Evolutionary conservation across 1,140 invertebrate genomes (phyloP).

Genomic region (Doryteuthis pealeii): DNA sequence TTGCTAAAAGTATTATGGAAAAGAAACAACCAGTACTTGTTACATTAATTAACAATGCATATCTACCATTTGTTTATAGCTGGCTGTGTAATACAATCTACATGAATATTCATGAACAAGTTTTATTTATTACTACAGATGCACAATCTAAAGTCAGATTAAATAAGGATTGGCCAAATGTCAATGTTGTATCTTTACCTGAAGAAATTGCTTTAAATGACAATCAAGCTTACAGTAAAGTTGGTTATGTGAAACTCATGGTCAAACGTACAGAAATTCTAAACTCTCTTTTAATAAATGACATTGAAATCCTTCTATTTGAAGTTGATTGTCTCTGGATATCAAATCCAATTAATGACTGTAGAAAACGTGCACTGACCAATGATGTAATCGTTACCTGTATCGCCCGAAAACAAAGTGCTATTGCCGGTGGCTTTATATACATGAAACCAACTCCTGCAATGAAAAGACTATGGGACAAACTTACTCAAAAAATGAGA

Average conservation of each 20-base stretch:
- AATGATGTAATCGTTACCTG: conserved; percentile 36
- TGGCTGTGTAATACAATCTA: conserved; percentile 47
- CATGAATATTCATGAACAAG: conserved; percentile 37
- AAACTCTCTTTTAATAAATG: conserved; percentile 26
- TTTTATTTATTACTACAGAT: conserved; percentile 40
- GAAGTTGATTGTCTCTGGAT: conserved; percentile 51
- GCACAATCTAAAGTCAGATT: conserved; percentile 27
- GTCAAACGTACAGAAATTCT: conserved; percentile 35
- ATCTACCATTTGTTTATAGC: conserved; percentile 40
- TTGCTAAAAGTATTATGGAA: background rate
- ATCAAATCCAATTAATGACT: conserved; percentile 30
- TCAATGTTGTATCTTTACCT: conserved; percentile 30
- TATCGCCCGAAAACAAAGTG: conserved; percentile 24
- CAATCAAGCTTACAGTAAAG: conserved; percentile 39
- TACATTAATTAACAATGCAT: conserved; percentile 47
- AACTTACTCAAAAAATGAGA: conserved; percentile 26
- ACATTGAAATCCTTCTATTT: conserved; percentile 42
- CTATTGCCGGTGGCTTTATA: conserved; percentile 38
- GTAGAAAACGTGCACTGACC: conserved; percentile 13
- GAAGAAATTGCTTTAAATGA: conserved; percentile 20
- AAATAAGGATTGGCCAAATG: conserved; percentile 34
- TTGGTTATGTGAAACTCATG: conserved; percentile 44
- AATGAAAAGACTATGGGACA: conserved; percentile 34
- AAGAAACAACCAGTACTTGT: conserved; percentile 28
- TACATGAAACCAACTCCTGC: conserved; percentile 32